Base-by-base conservation (phyloP, 1,140 invertebrate species). In the Heliconius himera region DNA sequence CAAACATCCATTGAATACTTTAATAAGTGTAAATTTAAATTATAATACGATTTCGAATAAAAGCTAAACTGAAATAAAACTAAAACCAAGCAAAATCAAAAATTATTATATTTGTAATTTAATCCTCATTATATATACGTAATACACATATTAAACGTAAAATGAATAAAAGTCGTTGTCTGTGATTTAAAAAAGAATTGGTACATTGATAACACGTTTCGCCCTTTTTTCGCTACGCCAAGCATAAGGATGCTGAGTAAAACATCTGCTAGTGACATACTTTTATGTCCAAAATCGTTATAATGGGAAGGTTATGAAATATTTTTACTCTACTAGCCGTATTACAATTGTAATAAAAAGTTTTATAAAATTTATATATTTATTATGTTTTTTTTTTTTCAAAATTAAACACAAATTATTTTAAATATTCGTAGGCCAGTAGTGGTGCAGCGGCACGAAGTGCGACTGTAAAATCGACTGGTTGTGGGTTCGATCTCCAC, bases 151-250 rank as follows among this genome's bases (percentile, higher is more conserved):
- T 26, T 66, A 66, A 29, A 29, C 3, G 29, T 29, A 26, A 66
- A 26, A 66, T 29, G 60, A 66, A 66, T 66, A 66, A 66, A 66
- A 66, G 22, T 66, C 54, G 22, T 66, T 66, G 60, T 26, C 60
- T 66, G 60, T 66, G 60, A 66, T 66, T 66, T 66, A 66, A 66
- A 66, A 66, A 66, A 66, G 60, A 66, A 66, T 29, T 66, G 60
- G 60, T 66, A 66, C 2, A 66, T 26, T 66, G 60, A 66, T 66
- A 66, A 66, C 60, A 66, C 60, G 60, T 66, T 66, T 66, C 60
- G 60, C 60, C 60, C 60, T 66, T 66, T 66, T 66, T 66, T 66
- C 60, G 60, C 60, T 66, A 66, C 60, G 60, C 26, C 26, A 16
- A 66, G 60, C 60, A 26, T 29, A 66, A 66, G 60, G 60, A 66